These are phyloP conservation scores for Sycophaga agraensis DNA, from an alignment of 1,140 invertebrate genomes.

Conservation along the genomic window DNA sequence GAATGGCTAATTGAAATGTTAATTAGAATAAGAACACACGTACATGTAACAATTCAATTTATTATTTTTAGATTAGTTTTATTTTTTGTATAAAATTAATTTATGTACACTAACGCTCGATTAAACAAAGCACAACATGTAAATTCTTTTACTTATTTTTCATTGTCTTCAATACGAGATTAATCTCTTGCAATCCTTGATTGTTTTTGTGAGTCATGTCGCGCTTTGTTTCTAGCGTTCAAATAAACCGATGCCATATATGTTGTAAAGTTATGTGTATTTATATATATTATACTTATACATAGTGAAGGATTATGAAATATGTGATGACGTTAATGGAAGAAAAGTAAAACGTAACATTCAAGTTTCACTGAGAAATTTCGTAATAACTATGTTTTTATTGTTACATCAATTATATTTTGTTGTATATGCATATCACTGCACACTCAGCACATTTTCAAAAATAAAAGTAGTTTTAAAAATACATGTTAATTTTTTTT, in stretches of 20 bases:
- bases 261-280: slow-evolving; percentile 15
- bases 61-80: neutral
- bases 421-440: slow-evolving; percentile 27
- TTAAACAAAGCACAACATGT: slow-evolving; percentile 9
- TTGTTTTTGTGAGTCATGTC: neutral
- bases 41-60: neutral
- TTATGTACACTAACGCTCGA: slow-evolving; percentile 7
- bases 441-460: slow-evolving; percentile 18
- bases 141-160: slow-evolving; percentile 1
- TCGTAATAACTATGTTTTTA: slow-evolving; percentile 16
- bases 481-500: slow-evolving; percentile 11
- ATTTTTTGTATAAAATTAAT: neutral
- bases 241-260: slow-evolving; percentile 21
- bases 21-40: neutral
- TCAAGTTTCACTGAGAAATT: slow-evolving; percentile 5
- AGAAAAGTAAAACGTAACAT: neutral
- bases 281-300: slow-evolving; percentile 11
- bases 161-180: neutral
- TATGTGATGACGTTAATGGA: neutral
- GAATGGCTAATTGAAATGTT: neutral
- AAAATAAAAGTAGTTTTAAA: slow-evolving; percentile 17
- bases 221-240: neutral
- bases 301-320: slow-evolving; percentile 9
- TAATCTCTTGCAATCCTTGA: neutral
- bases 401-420: slow-evolving; percentile 28